phyloP scores from a whole-genome alignment of 2,797 vertebrate species.

The Rhinoraja longicauda region DNA sequence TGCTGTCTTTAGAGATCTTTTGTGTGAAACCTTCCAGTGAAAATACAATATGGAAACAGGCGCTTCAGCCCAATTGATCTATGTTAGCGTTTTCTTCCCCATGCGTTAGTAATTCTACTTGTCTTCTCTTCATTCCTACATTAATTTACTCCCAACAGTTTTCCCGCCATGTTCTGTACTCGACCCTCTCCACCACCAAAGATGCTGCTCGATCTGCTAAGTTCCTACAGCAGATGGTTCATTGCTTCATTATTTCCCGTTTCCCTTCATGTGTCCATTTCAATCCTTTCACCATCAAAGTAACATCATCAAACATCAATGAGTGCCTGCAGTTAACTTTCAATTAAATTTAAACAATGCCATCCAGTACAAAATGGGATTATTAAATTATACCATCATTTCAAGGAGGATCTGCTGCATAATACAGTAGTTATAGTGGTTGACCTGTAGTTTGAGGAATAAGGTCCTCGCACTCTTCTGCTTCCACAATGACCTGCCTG shows the following conservation, averaged over 20 bases:
- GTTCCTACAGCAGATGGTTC: no score
- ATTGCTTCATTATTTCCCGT: no score
- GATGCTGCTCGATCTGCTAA: no score
- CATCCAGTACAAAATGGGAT: not conserved
- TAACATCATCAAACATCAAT: no score
- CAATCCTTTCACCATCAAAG: no score
- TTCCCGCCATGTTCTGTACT: no score
- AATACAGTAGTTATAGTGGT: not conserved
- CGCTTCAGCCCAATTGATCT: not conserved
- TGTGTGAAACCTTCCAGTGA: not conserved
- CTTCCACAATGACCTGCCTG: not conserved
- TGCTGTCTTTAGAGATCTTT: not conserved
- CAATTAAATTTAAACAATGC: not conserved
- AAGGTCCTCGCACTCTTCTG: not conserved
- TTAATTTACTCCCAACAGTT: not conserved
- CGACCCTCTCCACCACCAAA: no score
- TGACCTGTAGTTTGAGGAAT: not conserved
- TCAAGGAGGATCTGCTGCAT: not conserved
- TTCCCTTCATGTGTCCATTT: no score
- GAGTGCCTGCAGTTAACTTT: no score
- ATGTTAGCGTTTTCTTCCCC: not conserved
- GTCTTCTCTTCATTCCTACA: not conserved
- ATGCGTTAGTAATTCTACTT: not conserved
- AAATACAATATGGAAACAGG: not conserved
- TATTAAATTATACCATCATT: not conserved